These are phyloP conservation scores for Paramormyrops hopkinsi DNA, from an alignment of 2,797 vertebrate species.

Conservation along the genomic window DNA sequence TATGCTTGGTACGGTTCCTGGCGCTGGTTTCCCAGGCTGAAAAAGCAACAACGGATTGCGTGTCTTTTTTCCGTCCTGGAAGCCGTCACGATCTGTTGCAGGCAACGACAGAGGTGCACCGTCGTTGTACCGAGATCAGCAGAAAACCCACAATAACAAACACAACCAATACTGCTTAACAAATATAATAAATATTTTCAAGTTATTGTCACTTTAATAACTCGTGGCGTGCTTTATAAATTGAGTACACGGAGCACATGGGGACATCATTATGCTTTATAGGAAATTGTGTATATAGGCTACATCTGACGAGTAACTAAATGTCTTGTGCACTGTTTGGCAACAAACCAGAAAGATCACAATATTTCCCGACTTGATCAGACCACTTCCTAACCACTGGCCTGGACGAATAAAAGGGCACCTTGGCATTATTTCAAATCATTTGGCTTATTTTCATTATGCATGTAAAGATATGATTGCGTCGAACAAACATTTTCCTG, in stretches of 20 bases:
- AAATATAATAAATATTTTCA: not conserved
- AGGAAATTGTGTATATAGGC: not conserved
- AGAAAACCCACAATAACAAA: not conserved
- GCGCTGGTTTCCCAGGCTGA: not conserved
- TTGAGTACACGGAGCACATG: not conserved
- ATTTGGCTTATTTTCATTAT: not conserved
- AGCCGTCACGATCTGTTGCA: not conserved
- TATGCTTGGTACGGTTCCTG: not conserved
- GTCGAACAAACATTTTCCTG: not conserved
- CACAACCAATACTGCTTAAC: not conserved
- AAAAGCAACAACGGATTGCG: not conserved
- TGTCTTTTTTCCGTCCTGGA: not conserved
- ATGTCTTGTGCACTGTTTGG: not conserved
- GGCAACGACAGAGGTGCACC: not conserved
- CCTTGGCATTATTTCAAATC: not conserved
- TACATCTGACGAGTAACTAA: not conserved
- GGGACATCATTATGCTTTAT: not conserved
- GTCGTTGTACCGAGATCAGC: not conserved
- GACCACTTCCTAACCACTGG: not conserved
- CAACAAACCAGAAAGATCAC: not conserved
- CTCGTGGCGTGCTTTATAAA: not conserved
- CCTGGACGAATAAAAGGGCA: not conserved
- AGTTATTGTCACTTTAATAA: not conserved
- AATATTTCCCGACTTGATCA: not conserved
- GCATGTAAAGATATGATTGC: not conserved